Evolutionary conservation across 2,888 invertebrate species (phyloP), one percentile per base, ranked within the genome.

Genomic region (Argyra leucocephala): DNA sequence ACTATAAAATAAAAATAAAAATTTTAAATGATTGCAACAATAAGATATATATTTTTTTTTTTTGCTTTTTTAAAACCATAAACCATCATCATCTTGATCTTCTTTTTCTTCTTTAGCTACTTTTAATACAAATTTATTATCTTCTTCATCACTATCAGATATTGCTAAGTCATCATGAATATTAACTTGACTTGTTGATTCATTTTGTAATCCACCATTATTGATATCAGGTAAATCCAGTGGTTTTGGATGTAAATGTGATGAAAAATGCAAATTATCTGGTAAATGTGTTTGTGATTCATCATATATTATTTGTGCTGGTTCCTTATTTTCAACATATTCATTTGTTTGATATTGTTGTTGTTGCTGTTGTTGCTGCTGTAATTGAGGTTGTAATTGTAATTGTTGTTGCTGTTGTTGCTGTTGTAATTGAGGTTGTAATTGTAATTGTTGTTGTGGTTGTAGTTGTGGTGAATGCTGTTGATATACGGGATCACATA

Each of bases 131-230:
- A 60, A 64, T 58, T 64, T 72, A 15, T 75, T 74, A 21, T 77
- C 76, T 48, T 78, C 79, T 67, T 88, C 88, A 63, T 90, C 90
- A 67, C 89, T 90, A 71, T 91, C 90, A 36, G 89, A 89, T 48
- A 90, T 88, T 26, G 87, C 88, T 65, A 90, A 80, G 78, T 90
- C 89, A 67, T 87, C 87, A 71, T 88, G 37, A 57, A 37, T 67
- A 64, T 67, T 77, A 64, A 37, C 71, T 67, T 65, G 70, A 66
- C 22, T 66, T 66, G 36, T 37, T 60, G 57, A 63, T 23, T 66
- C 15, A 58, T 63, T 61, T 21, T 67, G 66, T 61, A 66, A 66
- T 31, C 66, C 74, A 64, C 72, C 72, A 24, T 69, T 71, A 1
- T 72, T 68, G 74, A 66, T 60, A 73, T 75, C 62, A 75, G 74